Conservation (phyloP, 1,140 invertebrate species). For the Uloborus diversus region DNA sequence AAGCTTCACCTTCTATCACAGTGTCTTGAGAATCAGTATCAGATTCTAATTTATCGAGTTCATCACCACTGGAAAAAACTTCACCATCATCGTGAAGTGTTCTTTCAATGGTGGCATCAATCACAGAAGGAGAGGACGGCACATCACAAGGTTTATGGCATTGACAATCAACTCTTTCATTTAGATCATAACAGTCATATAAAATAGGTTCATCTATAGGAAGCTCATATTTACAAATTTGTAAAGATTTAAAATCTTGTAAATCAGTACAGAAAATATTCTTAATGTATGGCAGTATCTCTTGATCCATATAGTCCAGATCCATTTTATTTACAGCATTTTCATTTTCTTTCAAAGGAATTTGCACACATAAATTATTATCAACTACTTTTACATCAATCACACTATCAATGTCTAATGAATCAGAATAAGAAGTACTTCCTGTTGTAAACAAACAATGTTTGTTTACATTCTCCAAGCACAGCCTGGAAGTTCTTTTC, state of each 20-base stretch:
- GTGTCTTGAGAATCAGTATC: slow-evolving; percentile 60
- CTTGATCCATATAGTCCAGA: slow-evolving; percentile 3
- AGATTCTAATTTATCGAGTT: slow-evolving; percentile 56
- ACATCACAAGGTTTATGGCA: slow-evolving; percentile 52
- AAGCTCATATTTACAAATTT: neutral
- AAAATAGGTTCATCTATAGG: neutral
- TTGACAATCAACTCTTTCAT: slow-evolving; percentile 44
- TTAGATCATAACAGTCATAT: neutral
- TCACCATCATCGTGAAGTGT: slow-evolving; percentile 38
- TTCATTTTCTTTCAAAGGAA: neutral
- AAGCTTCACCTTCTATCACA: slow-evolving; percentile 59
- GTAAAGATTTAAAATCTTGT: neutral
- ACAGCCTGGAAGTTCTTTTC: no score
- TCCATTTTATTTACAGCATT: neutral
- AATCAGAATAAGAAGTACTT: no score
- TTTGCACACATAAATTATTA: no score
- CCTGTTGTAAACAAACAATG: no score
- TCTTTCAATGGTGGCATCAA: slow-evolving; percentile 43
- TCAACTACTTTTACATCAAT: neutral
- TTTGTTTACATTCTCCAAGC: no score
- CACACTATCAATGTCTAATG: no score
- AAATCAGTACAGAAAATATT: slow-evolving; percentile 21
- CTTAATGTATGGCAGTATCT: slow-evolving; percentile 17
- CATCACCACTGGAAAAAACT: slow-evolving; percentile 56
- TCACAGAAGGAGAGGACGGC: slow-evolving; percentile 42